Evolutionary conservation across 2,888 invertebrate genomes (phyloP), one percentile per base, ranked within the genome.

Genomic region (Hypsopygia costalis): DNA sequence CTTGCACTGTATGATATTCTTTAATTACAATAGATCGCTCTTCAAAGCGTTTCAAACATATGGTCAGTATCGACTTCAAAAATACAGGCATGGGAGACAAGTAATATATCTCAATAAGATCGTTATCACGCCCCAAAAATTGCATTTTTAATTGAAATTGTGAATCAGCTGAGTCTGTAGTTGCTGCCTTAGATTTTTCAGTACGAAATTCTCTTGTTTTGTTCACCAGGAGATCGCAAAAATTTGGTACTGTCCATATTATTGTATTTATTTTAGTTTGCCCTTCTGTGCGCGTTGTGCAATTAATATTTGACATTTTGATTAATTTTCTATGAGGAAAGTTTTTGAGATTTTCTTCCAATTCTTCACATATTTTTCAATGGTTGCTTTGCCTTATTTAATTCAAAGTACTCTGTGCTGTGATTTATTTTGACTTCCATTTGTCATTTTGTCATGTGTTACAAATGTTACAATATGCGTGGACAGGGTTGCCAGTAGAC

Each of bases 101-200:
- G 43, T 76, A 88, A 48, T 81, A 85, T 39, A 88, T 76, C 52
- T 87, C 87, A 28, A 86, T 77, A 1, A 87, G 70, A 44, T 87
- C 86, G 43, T 83, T 82, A 39, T 81, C 71, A 33, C 72, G 68
- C 1, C 88, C 88, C 28, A 83, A 51, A 44, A 87, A 82, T 41
- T 78, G 75, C 76, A 88, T 85, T 59, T 87, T 88, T 21, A 87
- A 50, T 49, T 83, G 81, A 41, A 87, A 86, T 40, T 67, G 64
- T 1, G 72, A 65, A 36, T 77, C 69, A 1, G 55, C 39, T 1
- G 58, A 31, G 10, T 71, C 68, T 10, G 43, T 44, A 3, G 45
- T 45, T 0, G 65, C 47, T 41, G 79, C 75, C 45, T 73, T 73
- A 0, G 63, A 56, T 49, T 73, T 79, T 30, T 77, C 74, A 0